phyloP scores from a whole-genome alignment of 2,888 invertebrate genomes.

The Lepas anatifera region DNA sequence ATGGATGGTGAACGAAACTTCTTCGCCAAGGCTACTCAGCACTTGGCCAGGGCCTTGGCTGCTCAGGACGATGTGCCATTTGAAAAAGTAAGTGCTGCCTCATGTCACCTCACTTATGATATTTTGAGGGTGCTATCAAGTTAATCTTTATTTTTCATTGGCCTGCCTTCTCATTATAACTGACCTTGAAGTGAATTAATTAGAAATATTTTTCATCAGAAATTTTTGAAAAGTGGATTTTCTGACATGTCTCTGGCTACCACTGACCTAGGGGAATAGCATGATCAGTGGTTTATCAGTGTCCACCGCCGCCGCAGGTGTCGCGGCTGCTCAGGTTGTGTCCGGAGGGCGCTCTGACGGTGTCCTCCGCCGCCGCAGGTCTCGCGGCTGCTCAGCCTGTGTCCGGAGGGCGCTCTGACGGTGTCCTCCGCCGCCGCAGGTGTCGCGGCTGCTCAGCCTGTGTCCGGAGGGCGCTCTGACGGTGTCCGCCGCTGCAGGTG shows the following conservation, averaged over 20 bases:
- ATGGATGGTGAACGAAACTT: background rate
- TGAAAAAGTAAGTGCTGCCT: background rate
- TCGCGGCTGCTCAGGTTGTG: background rate
- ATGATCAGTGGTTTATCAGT: background rate
- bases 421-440: background rate
- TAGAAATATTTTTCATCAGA: too few relatives aligned
- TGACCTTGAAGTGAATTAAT: too few relatives aligned
- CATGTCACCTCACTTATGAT: too few relatives aligned
- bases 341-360: background rate
- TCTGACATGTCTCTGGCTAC: background rate
- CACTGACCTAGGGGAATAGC: too few relatives aligned
- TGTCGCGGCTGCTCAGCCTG: background rate
- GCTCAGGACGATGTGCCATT: background rate
- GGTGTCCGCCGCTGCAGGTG: too few relatives aligned
- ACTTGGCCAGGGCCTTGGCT: conserved; percentile 1
- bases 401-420: background rate
- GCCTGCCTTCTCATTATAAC: too few relatives aligned
- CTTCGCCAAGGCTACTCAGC: conserved; percentile 2
- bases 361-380: background rate
- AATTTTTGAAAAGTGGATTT: too few relatives aligned
- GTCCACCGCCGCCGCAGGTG: background rate
- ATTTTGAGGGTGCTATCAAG: too few relatives aligned
- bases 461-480: too few relatives aligned
- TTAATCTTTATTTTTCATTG: too few relatives aligned
- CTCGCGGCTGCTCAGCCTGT: too few relatives aligned